Evolutionary conservation across 35 echinoderm and acorn worm genomes (phyloP).

Genomic region (Holothuria glaberrima): DNA sequence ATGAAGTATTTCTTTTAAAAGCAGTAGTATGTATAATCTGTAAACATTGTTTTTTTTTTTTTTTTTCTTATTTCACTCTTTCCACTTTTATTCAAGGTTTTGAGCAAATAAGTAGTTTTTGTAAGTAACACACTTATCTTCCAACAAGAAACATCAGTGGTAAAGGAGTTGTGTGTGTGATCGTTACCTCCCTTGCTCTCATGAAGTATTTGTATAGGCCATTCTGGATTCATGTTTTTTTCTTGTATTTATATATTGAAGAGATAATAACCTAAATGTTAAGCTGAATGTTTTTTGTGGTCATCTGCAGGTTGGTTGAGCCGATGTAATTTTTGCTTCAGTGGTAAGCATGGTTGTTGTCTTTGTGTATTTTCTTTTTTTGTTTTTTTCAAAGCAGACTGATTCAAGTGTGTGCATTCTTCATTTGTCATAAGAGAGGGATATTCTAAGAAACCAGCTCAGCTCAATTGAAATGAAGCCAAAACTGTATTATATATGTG

Average conservation of each 20-base stretch:
- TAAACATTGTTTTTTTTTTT: too few relatives aligned
- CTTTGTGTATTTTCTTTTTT: neutral
- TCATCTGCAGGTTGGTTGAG: too few relatives aligned
- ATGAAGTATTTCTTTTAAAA: neutral
- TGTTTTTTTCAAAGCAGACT: slow-evolving; percentile 37
- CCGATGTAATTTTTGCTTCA: too few relatives aligned
- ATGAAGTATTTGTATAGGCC: slow-evolving; percentile 48
- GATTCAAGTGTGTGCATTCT: slow-evolving; percentile 56
- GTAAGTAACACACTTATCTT: slow-evolving; percentile 51
- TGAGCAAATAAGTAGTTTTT: slow-evolving; percentile 37
- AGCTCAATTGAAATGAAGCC: slow-evolving; percentile 54
- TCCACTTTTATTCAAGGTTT: slow-evolving; percentile 47
- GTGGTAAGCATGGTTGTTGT: slow-evolving; percentile 13
- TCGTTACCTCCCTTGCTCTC: slow-evolving; percentile 44
- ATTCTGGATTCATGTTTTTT: slow-evolving; percentile 51
- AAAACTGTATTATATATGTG: slow-evolving; percentile 49
- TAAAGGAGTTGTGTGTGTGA: slow-evolving; percentile 52
- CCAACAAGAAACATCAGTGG: slow-evolving; percentile 41
- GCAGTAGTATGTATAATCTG: too few relatives aligned
- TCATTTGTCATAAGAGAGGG: slow-evolving; percentile 15
- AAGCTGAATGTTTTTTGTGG: too few relatives aligned
- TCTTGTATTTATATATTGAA: slow-evolving; percentile 57
- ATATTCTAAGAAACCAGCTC: slow-evolving; percentile 48
- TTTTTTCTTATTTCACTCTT: neutral
- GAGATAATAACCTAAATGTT: neutral